phyloP scores from a whole-genome alignment of 2,888 invertebrate genomes.

The Doris montereyensis region DNA sequence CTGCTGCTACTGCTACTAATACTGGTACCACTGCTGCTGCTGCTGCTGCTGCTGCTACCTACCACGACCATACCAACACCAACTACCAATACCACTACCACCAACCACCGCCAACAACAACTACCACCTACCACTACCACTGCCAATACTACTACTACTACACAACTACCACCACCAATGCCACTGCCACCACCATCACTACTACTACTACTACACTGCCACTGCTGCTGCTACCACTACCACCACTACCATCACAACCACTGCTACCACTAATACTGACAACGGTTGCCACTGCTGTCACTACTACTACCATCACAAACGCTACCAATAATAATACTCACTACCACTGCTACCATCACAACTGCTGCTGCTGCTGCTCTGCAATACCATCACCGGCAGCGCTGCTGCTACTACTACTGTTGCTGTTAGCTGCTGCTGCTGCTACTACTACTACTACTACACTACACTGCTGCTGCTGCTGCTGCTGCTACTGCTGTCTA shows the following conservation, averaged over 20 bases:
- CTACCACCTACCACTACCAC: too few relatives aligned
- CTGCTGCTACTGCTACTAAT: background rate
- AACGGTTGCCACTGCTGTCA: too few relatives aligned
- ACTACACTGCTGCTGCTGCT: slow-evolving; percentile 20
- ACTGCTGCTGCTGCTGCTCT: too few relatives aligned
- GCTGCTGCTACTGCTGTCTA: slow-evolving; percentile 20
- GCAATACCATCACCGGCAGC: background rate
- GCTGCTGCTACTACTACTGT: slow-evolving; percentile 16
- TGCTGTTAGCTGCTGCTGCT: slow-evolving; percentile 8
- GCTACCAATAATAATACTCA: too few relatives aligned
- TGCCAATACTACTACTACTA: too few relatives aligned
- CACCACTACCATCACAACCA: background rate
- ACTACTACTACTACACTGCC: too few relatives aligned
- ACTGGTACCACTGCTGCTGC: slow-evolving; percentile 12
- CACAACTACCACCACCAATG: background rate
- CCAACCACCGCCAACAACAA: too few relatives aligned
- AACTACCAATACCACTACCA: slow-evolving; percentile 9
- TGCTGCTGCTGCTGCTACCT: slow-evolving; percentile 20
- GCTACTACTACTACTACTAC: too few relatives aligned
- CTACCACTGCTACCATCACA: too few relatives aligned
- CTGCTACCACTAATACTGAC: background rate
- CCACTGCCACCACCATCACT: background rate
- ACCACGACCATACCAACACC: background rate
- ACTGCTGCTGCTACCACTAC: slow-evolving; percentile 8
- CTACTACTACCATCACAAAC: too few relatives aligned